A percentile compares a stretch with the other conserved stretches of the same genome.
Conservation (phyloP, 2,888 invertebrate species). For the Parascotia fuliginaria region DNA sequence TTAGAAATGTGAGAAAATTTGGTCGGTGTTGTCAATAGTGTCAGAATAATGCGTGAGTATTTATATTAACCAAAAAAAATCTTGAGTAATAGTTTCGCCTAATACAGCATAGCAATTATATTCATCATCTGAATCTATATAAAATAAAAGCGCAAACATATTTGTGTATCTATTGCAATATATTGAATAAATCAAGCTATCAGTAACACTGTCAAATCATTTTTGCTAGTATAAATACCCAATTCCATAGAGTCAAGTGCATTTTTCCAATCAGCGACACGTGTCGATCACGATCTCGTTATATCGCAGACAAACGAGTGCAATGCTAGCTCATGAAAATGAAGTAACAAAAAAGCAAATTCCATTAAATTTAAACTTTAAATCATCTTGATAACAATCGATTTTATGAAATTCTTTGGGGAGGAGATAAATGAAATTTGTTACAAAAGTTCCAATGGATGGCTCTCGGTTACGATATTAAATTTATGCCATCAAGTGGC, state of each 20-base stretch:
- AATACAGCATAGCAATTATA: too few relatives aligned
- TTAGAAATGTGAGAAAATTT: neutral
- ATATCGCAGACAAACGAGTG: neutral
- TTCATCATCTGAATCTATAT: too few relatives aligned
- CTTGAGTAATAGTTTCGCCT: too few relatives aligned
- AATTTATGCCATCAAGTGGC: conserved; percentile 81
- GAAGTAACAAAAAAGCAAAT: conserved; percentile 44
- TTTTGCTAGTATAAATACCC: too few relatives aligned
- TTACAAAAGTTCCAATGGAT: conserved; percentile 79
- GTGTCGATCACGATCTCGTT: conserved; percentile 20
- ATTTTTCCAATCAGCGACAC: neutral
- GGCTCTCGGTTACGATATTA: conserved; percentile 78
- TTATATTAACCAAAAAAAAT: too few relatives aligned
- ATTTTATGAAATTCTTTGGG: conserved; percentile 77
- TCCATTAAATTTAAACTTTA: conserved; percentile 63
- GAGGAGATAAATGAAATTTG: conserved; percentile 82
- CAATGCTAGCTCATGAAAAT: conserved; percentile 31
- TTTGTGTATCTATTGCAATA: too few relatives aligned
- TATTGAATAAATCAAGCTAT: too few relatives aligned
- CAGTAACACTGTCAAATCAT: too few relatives aligned
- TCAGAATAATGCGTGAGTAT: too few relatives aligned
- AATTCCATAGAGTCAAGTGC: too few relatives aligned
- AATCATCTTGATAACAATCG: conserved; percentile 77
- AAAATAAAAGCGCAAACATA: too few relatives aligned
- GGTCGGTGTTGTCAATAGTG: too few relatives aligned